Evolutionary conservation across 2,888 invertebrate genomes (phyloP).

Genomic region (Ypsolopha scabrella): DNA sequence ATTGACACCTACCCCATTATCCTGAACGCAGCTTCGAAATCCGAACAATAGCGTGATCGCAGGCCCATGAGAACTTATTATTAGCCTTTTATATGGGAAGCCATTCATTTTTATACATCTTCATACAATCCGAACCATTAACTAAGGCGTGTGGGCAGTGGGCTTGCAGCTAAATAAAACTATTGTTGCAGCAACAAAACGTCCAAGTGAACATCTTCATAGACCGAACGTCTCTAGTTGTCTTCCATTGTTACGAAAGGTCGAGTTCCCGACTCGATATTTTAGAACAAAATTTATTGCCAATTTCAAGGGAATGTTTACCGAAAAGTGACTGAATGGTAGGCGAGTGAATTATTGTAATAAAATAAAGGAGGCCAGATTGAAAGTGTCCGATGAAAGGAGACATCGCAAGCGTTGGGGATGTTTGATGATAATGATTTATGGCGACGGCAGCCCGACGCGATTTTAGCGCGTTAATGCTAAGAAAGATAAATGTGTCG

Average conservation of each 20-base stretch:
- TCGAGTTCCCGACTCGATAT: conserved; percentile 39
- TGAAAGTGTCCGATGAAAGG: conserved; percentile 64
- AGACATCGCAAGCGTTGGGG: conserved; percentile 35
- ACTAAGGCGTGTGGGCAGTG: conserved; percentile 66
- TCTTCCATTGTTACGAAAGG: conserved; percentile 45
- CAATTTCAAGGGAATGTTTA: conserved; percentile 63
- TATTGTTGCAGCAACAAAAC: conserved; percentile 63
- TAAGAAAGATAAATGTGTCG: conserved; percentile 56
- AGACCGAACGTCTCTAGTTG: conserved; percentile 36
- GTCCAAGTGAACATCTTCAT: conserved; percentile 67
- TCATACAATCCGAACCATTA: conserved; percentile 63
- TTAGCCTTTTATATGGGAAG: conserved; percentile 56
- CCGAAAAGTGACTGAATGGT: conserved; percentile 60
- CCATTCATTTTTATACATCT: conserved; percentile 62
- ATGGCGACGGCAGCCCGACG: conserved; percentile 49
- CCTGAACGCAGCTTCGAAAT: conserved; percentile 37
- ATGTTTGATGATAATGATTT: conserved; percentile 66
- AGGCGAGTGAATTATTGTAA: conserved; percentile 66
- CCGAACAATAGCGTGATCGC: conserved; percentile 55
- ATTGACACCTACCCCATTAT: conserved; percentile 68
- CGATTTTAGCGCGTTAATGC: conserved; percentile 55
- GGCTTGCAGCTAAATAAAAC: conserved; percentile 65
- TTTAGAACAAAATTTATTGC: conserved; percentile 63
- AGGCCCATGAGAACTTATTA: conserved; percentile 66
- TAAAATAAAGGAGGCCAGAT: conserved; percentile 64